Percentiles rank a stretch among this genome's conserved stretches.
Evolutionary conservation across 2,888 invertebrate genomes (phyloP).

Genomic region (Harpalus rubripes): DNA sequence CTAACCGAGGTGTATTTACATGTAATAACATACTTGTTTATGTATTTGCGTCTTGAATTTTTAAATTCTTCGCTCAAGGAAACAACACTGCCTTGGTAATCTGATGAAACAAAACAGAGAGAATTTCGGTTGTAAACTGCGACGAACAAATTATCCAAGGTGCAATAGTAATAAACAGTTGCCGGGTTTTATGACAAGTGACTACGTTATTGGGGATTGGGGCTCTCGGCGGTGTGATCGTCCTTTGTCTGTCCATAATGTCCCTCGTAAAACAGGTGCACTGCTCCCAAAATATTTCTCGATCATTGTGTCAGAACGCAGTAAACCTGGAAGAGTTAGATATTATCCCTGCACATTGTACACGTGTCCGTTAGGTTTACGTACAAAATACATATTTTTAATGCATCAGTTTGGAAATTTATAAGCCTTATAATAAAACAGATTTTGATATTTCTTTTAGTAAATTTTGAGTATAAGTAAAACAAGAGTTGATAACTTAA

Average conservation of each 20-base stretch:
- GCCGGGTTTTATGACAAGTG: constrained; percentile 58
- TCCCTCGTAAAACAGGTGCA: constrained; percentile 55
- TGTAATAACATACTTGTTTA: constrained; percentile 53
- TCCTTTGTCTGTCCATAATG: constrained; percentile 54
- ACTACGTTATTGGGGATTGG: background rate
- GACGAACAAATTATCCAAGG: constrained; percentile 71
- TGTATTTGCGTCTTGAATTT: constrained; percentile 53
- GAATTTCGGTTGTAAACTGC: constrained; percentile 35
- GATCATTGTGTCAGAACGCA: background rate
- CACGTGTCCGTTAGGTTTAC: too few species aligned
- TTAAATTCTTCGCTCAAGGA: constrained; percentile 41
- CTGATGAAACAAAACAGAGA: constrained; percentile 27
- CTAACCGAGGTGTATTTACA: constrained; percentile 37
- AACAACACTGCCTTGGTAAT: constrained; percentile 42
- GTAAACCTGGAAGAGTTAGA: constrained; percentile 25
- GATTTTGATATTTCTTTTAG: too few species aligned
- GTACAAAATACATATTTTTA: too few species aligned
- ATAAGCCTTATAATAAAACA: too few species aligned
- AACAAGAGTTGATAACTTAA: too few species aligned
- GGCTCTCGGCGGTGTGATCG: constrained; percentile 25
- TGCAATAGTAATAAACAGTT: constrained; percentile 72
- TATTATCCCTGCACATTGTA: too few species aligned
- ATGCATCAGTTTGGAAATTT: too few species aligned
- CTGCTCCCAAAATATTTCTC: constrained; percentile 28
- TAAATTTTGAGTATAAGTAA: too few species aligned